These are phyloP conservation scores for Lerema accius DNA, from an alignment of 1,140 invertebrate genomes.

Conservation along the genomic window DNA sequence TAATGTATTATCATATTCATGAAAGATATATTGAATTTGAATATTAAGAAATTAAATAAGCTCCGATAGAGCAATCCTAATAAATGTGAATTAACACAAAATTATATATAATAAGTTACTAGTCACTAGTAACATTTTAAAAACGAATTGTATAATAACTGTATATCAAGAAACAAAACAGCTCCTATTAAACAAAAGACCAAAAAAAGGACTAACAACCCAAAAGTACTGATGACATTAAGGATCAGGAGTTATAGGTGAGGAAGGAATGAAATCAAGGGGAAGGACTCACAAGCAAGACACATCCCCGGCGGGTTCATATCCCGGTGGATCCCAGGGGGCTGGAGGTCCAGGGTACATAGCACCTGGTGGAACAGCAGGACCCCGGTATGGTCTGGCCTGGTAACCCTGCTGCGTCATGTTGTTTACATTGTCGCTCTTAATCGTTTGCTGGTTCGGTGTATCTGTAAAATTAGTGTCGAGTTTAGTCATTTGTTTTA, in stretches of 20 bases:
- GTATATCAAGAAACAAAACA: background rate
- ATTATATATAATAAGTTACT: no score
- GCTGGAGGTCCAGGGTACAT: constrained; percentile 64
- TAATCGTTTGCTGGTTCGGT: constrained; percentile 70
- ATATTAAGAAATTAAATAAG: no score
- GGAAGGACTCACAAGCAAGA: constrained; percentile 81
- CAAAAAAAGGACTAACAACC: constrained; percentile 18
- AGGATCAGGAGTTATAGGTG: constrained; percentile 14
- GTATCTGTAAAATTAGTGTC: constrained; percentile 74
- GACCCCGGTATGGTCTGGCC: constrained; percentile 62
- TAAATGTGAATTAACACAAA: no score
- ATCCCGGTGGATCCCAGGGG: constrained; percentile 70
- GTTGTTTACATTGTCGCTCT: constrained; percentile 83
- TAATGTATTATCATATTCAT: no score
- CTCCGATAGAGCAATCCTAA: no score
- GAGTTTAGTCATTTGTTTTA: constrained; percentile 26
- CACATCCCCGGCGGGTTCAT: constrained; percentile 77
- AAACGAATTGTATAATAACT: no score
- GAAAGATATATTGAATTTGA: no score
- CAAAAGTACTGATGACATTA: constrained; percentile 12
- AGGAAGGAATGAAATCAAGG: constrained; percentile 50
- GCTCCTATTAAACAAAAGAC: background rate
- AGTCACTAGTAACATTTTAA: background rate
- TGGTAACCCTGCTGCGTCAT: constrained; percentile 66
- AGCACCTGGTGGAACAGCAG: constrained; percentile 54